Evolutionary conservation across 2,797 vertebrate species (phyloP), one percentile per base, ranked within the genome.

Genomic region (Poecilia gillii): DNA sequence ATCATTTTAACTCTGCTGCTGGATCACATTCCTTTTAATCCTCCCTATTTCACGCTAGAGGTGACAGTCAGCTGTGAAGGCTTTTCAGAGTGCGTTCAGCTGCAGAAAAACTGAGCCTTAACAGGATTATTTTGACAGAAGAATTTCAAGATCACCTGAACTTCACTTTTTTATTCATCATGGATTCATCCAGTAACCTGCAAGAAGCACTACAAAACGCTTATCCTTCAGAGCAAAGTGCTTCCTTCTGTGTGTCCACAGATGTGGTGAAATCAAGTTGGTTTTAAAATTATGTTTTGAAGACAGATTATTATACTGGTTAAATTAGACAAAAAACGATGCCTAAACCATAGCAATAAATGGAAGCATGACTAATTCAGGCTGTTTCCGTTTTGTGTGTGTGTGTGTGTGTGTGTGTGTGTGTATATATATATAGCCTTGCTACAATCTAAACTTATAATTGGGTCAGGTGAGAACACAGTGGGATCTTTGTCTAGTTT

Each of bases 1-100:
- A 82, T 76, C 36, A 83, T 72, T 81, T 57, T 45, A 68, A 72
- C 66, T n/a, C 28, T 33, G n/a, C 75, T 28, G 18, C 73, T 64
- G 14, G 77, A 75, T 80, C 25, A 14, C 66, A 62, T 74, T 73
- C 47, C 55, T 68, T 81, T 62, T 72, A 82, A 75, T 85, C 78
- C 82, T 75, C 74, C 39, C 72, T 41, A 79, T 76, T 79, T 87
- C 81, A 89, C 9, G 75, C 74, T 62, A 72, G 73, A 81, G 57
- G 41, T 74, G 76, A 76, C 64, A 81, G 47, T 77, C 66, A 39
- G 64, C 28, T 75, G 33, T 66, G 72, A 68, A 73, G 73, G 41
- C 46, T 41, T 77, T 83, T 76, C 64, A 73, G 55, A 66, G 73
- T 79, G 49, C 39, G 55, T 79, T 79, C 79, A 77, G 23, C 74